A percentile compares a stretch with the other conserved stretches of the same genome.
Conservation (phyloP, 2,113 vertebrate species). For the Phaethon lepturus region DNA sequence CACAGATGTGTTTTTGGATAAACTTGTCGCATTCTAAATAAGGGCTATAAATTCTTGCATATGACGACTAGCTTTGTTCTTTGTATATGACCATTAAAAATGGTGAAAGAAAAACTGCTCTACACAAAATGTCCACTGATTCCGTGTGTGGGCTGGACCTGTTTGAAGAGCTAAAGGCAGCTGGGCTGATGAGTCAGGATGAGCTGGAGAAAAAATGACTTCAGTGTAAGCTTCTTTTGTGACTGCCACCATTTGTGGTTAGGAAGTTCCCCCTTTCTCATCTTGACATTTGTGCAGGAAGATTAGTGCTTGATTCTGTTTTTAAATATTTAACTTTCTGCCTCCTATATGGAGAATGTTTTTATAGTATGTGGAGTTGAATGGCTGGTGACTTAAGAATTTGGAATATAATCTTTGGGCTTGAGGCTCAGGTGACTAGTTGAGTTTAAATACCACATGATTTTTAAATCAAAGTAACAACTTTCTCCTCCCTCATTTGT, state of each 20-base stretch:
- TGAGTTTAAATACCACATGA: neutral
- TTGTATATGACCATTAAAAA: neutral
- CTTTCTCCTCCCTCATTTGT: neutral
- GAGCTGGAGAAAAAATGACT: neutral
- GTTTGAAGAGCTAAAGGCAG: neutral
- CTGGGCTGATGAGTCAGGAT: neutral
- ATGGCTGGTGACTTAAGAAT: neutral
- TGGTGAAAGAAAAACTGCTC: neutral
- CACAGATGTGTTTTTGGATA: neutral
- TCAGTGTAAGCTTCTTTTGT: neutral
- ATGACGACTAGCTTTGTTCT: neutral
- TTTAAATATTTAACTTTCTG: neutral
- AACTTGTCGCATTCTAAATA: neutral
- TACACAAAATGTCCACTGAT: neutral
- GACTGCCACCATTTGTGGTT: neutral
- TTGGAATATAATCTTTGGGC: neutral
- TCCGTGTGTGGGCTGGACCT: neutral
- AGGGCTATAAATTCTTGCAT: rapidly evolving
- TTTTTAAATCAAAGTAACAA: neutral
- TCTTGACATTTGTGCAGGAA: neutral
- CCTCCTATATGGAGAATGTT: neutral
- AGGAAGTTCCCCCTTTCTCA: neutral
- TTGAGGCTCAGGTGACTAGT: neutral
- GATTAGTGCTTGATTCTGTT: neutral
- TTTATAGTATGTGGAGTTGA: neutral